Base-by-base conservation (phyloP, 2,797 vertebrate genomes). In the Ciconia nigra region DNA sequence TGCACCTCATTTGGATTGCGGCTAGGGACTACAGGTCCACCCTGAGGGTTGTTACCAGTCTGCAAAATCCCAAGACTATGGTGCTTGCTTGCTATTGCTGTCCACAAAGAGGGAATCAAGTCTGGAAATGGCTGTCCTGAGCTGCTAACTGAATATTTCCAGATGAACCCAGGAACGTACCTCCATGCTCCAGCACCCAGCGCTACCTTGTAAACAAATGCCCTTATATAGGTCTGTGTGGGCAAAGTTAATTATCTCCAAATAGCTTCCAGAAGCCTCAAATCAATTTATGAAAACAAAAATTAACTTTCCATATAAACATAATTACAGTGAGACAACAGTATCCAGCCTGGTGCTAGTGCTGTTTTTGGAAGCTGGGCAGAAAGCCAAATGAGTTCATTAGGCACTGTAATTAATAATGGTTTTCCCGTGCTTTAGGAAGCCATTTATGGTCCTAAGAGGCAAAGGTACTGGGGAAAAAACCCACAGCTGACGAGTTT, bases 201-300 rank as follows among this genome's bases (percentile, higher is more conserved):
- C 5, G 1, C 81, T 88, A 93, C 95, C 96, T 96, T 95, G 90
- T 95, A 97, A 98, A 97, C 81, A 89, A 97, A 96, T 57, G 61
- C 79, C 92, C 93, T 96, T 76, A 93, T 89, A 87, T 71, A 97
- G 93, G 95, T 91, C 97, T 97, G 95, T 97, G 96, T 91, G 90
- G 97, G 96, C 95, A 97, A 95, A 96, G 96, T 97, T 98, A 97
- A 98, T 98, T 98, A 98, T 93, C 89, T 97, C 97, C 95, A 98
- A 98, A 98, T 97, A 96, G 97, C 95, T 98, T 98, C 96, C 97
- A 98, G 98, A 97, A 98, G 95, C 96, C 95, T 97, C 97, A 98
- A 97, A 98, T 98, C 98, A 98, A 98, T 98, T 98, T 98, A 98
- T 97, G 97, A 98, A 98, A 98, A 98, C 97, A 98, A 98, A 98